Evolutionary conservation across 2,113 vertebrate species (phyloP).

Genomic region (Ailurus styani): DNA sequence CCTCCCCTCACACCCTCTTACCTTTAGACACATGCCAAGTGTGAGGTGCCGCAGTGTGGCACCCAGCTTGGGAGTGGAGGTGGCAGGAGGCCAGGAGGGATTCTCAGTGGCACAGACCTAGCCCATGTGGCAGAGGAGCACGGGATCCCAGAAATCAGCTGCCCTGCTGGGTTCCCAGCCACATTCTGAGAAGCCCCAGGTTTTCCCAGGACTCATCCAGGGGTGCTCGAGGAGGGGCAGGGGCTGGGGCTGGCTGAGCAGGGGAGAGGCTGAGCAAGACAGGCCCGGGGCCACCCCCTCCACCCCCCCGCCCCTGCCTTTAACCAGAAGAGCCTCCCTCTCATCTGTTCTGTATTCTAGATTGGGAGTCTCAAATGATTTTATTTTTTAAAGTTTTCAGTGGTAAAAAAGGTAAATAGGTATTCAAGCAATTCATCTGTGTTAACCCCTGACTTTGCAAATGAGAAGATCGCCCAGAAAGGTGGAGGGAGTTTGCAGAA

Average conservation of each 20-base stretch:
- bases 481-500: background rate
- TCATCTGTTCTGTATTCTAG: background rate
- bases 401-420: background rate
- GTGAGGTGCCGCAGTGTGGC: background rate
- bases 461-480: background rate
- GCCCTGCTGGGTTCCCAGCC: rapidly evolving
- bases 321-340: background rate
- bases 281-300: background rate
- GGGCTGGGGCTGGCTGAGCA: background rate
- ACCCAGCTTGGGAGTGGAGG: background rate
- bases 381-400: background rate
- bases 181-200: background rate
- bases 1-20: background rate
- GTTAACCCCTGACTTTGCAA: background rate
- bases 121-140: background rate
- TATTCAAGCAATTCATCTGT: background rate
- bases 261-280: background rate
- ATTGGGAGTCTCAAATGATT: background rate
- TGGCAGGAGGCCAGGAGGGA: background rate
- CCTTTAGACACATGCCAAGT: rapidly evolving
- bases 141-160: background rate
- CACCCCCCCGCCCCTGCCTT: background rate
- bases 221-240: background rate
- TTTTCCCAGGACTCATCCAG: background rate
- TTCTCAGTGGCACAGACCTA: background rate